These are phyloP conservation scores for Sanderia malayensis DNA, from an alignment of 30 jellyfish, hydroid and myxozoan genomes.

Conservation along the genomic window DNA sequence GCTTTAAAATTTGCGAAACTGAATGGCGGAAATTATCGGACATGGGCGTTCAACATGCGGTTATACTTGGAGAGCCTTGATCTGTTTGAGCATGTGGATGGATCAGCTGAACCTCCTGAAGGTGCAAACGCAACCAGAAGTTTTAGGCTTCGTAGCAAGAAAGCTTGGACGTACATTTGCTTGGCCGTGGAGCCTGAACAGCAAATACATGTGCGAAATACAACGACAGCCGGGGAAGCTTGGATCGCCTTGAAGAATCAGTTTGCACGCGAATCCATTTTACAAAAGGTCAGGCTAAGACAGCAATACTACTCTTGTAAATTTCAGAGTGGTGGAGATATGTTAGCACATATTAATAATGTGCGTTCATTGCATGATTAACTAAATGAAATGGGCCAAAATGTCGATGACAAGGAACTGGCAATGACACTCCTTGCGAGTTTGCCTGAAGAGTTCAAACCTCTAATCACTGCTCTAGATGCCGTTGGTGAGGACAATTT, in stretches of 20 bases:
- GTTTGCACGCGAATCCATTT: slow-evolving; percentile 44
- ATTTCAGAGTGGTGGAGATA: slow-evolving; percentile 1
- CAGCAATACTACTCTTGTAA: slow-evolving; percentile 34
- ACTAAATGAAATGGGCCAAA: slow-evolving; percentile 24
- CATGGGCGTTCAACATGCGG: slow-evolving; percentile 49
- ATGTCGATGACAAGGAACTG: slow-evolving; percentile 19
- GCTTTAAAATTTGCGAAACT: slow-evolving; percentile 41
- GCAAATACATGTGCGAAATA: slow-evolving; percentile 34
- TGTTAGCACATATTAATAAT: not conserved
- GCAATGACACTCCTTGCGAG: slow-evolving; percentile 45
- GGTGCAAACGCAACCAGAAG: slow-evolving; percentile 10
- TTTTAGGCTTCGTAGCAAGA: slow-evolving; percentile 16
- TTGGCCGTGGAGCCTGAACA: slow-evolving; percentile 45
- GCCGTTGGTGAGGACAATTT: slow-evolving; percentile 34
- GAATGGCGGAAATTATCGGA: slow-evolving; percentile 21
- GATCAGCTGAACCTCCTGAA: slow-evolving; percentile 43
- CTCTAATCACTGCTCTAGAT: slow-evolving; percentile 52
- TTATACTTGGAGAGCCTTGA: slow-evolving; percentile 35
- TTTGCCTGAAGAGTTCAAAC: slow-evolving; percentile 46
- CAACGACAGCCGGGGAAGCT: slow-evolving; percentile 34
- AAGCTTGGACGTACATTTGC: slow-evolving; percentile 30
- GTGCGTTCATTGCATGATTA: slow-evolving; percentile 39
- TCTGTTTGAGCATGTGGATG: slow-evolving; percentile 49
- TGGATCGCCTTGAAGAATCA: slow-evolving; percentile 42
- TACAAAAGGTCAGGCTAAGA: slow-evolving; percentile 20